phyloP scores from a whole-genome alignment of 2,113 vertebrate species.

The Alligator sinensis region DNA sequence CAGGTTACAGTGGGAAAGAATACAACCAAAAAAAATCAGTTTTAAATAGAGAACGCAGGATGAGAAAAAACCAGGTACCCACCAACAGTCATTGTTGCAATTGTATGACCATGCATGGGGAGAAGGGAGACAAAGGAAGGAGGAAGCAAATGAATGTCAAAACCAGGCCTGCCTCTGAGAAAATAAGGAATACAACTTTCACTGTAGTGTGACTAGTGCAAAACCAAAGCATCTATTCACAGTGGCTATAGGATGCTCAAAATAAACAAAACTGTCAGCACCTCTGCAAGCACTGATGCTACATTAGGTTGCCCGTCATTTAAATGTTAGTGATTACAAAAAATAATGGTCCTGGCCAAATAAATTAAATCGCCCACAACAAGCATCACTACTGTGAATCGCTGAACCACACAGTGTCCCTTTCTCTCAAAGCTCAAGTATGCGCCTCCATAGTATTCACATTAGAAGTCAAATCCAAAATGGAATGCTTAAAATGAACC shows the following conservation, averaged over 20 bases:
- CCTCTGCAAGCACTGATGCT: neutral
- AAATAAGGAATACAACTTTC: neutral
- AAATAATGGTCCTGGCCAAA: neutral
- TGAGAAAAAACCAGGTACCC: neutral
- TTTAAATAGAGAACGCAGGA: neutral
- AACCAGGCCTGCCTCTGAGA: neutral
- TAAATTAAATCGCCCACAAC: neutral
- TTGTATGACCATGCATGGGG: neutral
- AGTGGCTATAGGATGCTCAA: neutral
- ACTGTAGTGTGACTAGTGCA: neutral
- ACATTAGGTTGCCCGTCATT: neutral
- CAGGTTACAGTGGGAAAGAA: neutral
- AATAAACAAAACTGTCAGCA: neutral
- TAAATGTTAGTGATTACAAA: neutral
- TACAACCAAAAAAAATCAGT: neutral
- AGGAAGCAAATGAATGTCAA: rapidly evolving
- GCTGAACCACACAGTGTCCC: neutral
- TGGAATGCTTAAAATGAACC: slow-evolving; percentile 14
- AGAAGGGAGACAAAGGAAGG: neutral
- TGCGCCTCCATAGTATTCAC: neutral
- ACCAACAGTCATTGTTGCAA: neutral
- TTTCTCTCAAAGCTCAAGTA: neutral
- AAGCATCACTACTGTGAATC: neutral
- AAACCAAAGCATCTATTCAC: slow-evolving; percentile 3
- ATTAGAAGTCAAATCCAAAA: neutral